phyloP scores from a whole-genome alignment of 2,113 vertebrate genomes.

The Camelus dromedarius region DNA sequence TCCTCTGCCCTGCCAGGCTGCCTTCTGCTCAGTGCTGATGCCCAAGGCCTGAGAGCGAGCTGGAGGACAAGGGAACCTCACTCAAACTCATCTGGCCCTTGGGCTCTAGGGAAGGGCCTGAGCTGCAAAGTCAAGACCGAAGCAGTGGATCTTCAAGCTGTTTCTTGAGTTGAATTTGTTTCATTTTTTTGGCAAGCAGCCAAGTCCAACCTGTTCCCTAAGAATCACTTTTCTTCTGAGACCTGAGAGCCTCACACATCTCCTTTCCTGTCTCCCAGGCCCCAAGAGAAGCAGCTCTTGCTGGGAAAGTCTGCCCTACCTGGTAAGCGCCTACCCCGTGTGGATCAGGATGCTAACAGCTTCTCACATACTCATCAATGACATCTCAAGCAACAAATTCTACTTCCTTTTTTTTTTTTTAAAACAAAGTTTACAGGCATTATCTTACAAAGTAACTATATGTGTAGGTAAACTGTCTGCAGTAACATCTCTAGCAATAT shows the following conservation, averaged over 20 bases:
- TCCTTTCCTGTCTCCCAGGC: slow-evolving; percentile 72
- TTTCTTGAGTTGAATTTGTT: not conserved
- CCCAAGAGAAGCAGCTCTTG: slow-evolving; percentile 58
- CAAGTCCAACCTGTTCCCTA: not conserved
- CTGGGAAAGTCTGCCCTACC: slow-evolving; percentile 35
- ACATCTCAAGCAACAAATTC: slow-evolving; percentile 64
- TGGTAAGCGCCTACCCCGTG: slow-evolving; percentile 26
- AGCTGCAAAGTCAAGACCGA: not conserved
- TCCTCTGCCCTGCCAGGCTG: not conserved
- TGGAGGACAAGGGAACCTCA: not conserved
- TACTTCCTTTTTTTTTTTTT: slow-evolving; percentile 22
- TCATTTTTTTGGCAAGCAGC: not conserved
- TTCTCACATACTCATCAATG: slow-evolving; percentile 78
- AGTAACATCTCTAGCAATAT: not conserved
- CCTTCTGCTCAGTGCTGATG: not conserved
- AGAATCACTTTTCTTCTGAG: not conserved
- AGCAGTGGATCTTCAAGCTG: not conserved
- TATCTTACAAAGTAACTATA: slow-evolving; percentile 22
- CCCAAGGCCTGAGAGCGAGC: not conserved
- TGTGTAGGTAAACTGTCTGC: slow-evolving; percentile 47
- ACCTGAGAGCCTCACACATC: slow-evolving; percentile 38
- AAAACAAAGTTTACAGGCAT: slow-evolving; percentile 18
- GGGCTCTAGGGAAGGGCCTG: not conserved
- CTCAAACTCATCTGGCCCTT: not conserved
- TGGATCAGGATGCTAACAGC: slow-evolving; percentile 76